phyloP scores from a whole-genome alignment of 2,797 vertebrate genomes.

The Acrossocheilus fasciatus region DNA sequence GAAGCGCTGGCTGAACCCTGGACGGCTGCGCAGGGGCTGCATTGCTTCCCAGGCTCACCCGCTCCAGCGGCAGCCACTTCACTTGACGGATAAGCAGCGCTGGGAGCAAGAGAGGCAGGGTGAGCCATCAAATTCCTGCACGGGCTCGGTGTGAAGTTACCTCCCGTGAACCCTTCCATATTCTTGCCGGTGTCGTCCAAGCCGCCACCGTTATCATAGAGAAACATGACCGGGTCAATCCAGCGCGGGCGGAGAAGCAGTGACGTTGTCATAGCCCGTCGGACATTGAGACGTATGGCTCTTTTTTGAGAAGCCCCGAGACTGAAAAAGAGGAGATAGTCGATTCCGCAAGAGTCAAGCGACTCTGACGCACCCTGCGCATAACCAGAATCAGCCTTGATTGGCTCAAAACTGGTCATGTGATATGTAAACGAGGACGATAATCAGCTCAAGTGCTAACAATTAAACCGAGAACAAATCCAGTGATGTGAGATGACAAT shows the following conservation, averaged over 20 bases:
- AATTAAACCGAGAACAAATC: slow-evolving; percentile 84
- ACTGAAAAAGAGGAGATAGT: slow-evolving; percentile 89
- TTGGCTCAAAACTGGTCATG: slow-evolving; percentile 87
- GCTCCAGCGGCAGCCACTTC: slow-evolving; percentile 88
- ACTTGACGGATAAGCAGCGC: slow-evolving; percentile 85
- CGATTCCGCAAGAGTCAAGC: slow-evolving; percentile 84
- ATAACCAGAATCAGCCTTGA: slow-evolving; percentile 82
- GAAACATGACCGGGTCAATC: slow-evolving; percentile 99
- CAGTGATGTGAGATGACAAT: slow-evolving; percentile 72
- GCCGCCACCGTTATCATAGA: slow-evolving; percentile 90
- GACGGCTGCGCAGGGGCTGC: slow-evolving; percentile 93
- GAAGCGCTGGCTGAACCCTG: slow-evolving; percentile 93
- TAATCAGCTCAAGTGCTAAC: slow-evolving; percentile 83
- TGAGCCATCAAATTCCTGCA: slow-evolving; percentile 96
- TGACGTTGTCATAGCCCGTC: slow-evolving; percentile 99
- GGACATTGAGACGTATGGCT: slow-evolving; percentile 86
- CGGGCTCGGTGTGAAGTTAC: slow-evolving; percentile 93
- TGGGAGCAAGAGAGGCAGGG: slow-evolving; percentile 90
- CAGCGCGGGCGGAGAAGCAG: slow-evolving; percentile 97
- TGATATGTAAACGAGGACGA: slow-evolving; percentile 93
- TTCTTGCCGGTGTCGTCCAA: slow-evolving; percentile 94
- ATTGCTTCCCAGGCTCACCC: slow-evolving; percentile 93
- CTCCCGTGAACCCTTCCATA: slow-evolving; percentile 90
- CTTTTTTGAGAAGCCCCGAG: slow-evolving; percentile 79
- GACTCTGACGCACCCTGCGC: slow-evolving; percentile 85